Base-by-base conservation (phyloP, 2,888 invertebrate species). In the Labia minor region DNA sequence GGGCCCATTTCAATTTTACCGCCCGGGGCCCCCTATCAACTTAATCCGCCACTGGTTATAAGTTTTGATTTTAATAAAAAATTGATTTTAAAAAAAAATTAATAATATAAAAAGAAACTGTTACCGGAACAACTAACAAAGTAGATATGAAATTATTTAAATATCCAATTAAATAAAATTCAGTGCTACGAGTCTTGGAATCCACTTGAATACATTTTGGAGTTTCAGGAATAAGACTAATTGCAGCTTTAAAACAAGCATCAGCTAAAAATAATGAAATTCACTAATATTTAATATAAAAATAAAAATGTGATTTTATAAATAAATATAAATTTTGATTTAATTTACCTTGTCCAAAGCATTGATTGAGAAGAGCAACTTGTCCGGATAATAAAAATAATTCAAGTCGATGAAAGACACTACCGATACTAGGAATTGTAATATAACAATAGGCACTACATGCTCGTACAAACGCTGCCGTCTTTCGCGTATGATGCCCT, bases 401-500 rank as follows among this genome's bases (percentile, higher is more conserved):
- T 72, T 91, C 89, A 73, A 95, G 83, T 74, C 90, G 85, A 20
- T 85, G 82, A 69, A 88, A 85, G n/a, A 88, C 83, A 68, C 89
- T 89, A 72, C 83, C 85, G 75, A 98, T 85, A 14, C 96, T 96
- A n/a, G 98, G 98, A 76, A 95, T 91, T 8, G 97, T 97, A 70
- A 98, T 95, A 78, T 89, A 97, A 77, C 90, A 89, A 79, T 92
- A 98, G 0, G 98, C 97, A 62, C 92, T 89, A 80, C 97, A 97
- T 1, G 97, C 96, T 74, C 92, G 86, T 26, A 92, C 90, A 81
- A 95, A 90, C 72, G 92, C 88, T 14, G 87, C 86, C 1, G 92
- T 92, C 77, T 90, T 89, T 69, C 86, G 82, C 0, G 88, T 87
- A 73, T 91, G 90, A 73, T 86, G 84, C 1, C 89, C 88, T 71